Percentiles rank a stretch among this genome's conserved stretches.
These are phyloP conservation scores for Xenopus tropicalis DNA, from an alignment of 2,113 vertebrate species.

Conservation along the genomic window DNA sequence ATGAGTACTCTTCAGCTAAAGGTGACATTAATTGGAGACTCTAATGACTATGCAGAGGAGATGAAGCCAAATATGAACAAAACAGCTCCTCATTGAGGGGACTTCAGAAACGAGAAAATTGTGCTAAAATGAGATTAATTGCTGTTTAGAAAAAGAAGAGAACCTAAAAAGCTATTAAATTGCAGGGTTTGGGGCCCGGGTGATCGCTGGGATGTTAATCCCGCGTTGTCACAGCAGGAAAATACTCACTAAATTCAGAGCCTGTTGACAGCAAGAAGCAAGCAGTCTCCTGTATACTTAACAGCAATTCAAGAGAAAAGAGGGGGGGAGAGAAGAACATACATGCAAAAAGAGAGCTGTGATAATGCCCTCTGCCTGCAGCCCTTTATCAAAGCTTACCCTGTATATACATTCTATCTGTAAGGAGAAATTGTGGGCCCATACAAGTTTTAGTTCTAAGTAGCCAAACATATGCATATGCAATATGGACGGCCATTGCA, in stretches of 20 bases:
- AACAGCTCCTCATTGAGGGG: constrained; percentile 96
- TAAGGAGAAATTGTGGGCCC: constrained; percentile 47
- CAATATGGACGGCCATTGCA: no score
- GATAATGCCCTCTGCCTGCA: constrained; percentile 14
- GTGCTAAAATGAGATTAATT: constrained; percentile 99
- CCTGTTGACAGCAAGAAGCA: constrained; percentile 78
- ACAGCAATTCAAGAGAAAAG: constrained; percentile 80
- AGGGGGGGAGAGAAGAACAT: neutral
- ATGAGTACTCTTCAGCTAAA: constrained; percentile 99
- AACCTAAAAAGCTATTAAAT: constrained; percentile 95
- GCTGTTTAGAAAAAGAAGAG: constrained; percentile 97
- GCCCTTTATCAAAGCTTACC: constrained; percentile 7
- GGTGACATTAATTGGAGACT: constrained; percentile 99
- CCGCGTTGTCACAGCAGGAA: constrained; percentile 89
- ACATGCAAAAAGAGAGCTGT: constrained; percentile 31
- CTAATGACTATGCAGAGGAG: constrained; percentile 99
- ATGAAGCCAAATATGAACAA: constrained; percentile 99
- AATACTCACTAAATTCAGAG: constrained; percentile 85
- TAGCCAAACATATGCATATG: no score
- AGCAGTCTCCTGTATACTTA: constrained; percentile 79
- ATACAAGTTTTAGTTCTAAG: no score
- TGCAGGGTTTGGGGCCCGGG: constrained; percentile 97
- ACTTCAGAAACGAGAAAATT: constrained; percentile 99
- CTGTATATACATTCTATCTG: neutral
- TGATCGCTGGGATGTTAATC: constrained; percentile 95